A percentile compares a stretch with the other conserved stretches of the same genome.
Evolutionary conservation across 2,113 vertebrate species (phyloP).

Genomic region (Sprattus sprattus): DNA sequence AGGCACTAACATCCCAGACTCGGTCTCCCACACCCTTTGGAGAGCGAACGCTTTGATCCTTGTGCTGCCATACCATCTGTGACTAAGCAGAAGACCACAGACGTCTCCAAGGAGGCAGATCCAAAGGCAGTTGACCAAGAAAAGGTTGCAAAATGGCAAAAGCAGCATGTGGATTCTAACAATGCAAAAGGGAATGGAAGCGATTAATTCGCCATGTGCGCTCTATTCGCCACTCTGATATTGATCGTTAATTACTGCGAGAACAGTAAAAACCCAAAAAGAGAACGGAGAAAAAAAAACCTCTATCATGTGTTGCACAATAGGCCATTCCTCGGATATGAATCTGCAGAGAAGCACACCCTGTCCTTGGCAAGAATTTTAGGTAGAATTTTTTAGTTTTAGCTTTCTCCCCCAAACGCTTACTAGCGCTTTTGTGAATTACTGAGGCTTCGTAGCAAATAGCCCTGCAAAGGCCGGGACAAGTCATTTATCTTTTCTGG

Average conservation of each 20-base stretch:
- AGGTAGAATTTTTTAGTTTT: not conserved
- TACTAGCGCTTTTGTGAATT: not conserved
- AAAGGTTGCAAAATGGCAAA: slow-evolving; percentile 45
- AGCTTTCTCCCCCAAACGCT: not conserved
- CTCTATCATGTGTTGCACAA: slow-evolving; percentile 50
- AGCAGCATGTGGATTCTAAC: slow-evolving; percentile 45
- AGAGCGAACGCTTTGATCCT: not conserved
- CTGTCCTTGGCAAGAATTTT: not conserved
- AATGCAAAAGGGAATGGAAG: slow-evolving; percentile 40
- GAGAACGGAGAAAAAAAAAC: slow-evolving; percentile 2
- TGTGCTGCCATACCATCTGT: not conserved
- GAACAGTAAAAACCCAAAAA: slow-evolving; percentile 39
- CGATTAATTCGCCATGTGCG: slow-evolving; percentile 62
- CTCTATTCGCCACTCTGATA: slow-evolving; percentile 53
- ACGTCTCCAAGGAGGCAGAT: not conserved
- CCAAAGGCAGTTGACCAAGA: not conserved
- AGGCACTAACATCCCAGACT: not conserved
- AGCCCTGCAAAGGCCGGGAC: not conserved
- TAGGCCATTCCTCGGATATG: not conserved
- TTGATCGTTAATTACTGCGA: slow-evolving; percentile 58
- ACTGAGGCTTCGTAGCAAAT: not conserved
- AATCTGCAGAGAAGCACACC: not conserved
- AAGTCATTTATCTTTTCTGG: not conserved
- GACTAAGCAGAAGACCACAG: not conserved
- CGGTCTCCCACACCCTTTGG: not conserved